Base-by-base conservation (phyloP, 2,888 invertebrate species). In the Agriopis leucophaearia region DNA sequence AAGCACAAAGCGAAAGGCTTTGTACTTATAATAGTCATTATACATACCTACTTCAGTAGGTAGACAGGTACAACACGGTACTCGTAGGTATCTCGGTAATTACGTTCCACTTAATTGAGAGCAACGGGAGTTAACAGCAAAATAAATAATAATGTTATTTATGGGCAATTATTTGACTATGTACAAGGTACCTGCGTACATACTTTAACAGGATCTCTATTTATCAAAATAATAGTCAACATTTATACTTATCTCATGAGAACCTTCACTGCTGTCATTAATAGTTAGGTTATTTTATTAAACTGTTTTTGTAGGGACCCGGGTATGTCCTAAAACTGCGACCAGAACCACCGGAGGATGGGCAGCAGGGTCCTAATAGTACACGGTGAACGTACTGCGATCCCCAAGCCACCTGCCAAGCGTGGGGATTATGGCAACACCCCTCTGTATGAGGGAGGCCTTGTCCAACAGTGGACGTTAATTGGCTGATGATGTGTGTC, bases 1-100 rank as follows among this genome's bases (percentile, higher is more conserved):
- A 58, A 63, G 40, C 66, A 60, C 56, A 70, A 70, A 66, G 70
- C 62, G 69, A 69, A 65, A 65, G 65, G 69, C 55, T 55, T 44
- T 54, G 54, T 62, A 52, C 47, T 52, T 47, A 48, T 45, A 56
- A 64, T 57, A 52, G 40, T 15, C 52, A 59, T 58, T 50, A 57
- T 50, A 38, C 15, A 10, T 38, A 54, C 12, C 38, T 54, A 42
- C 16, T 48, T 47, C 35, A 48, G 58, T 59, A 51, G 59, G 50
- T 59, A 42, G n/a, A n/a, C 40, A 65, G 51, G 56, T 52, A 35
- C 47, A 44, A 27, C n/a, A 50, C 42, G 16, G 42, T n/a, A 35
- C 44, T 59, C 18, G 63, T 57, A 27, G 52, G 59, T 56, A 16
- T 56, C 61, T 52, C 38, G 27, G 55, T 45, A 62, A 69, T 69